phyloP scores from a whole-genome alignment of 1,140 invertebrate genomes.

The Halotydeus destructor region DNA sequence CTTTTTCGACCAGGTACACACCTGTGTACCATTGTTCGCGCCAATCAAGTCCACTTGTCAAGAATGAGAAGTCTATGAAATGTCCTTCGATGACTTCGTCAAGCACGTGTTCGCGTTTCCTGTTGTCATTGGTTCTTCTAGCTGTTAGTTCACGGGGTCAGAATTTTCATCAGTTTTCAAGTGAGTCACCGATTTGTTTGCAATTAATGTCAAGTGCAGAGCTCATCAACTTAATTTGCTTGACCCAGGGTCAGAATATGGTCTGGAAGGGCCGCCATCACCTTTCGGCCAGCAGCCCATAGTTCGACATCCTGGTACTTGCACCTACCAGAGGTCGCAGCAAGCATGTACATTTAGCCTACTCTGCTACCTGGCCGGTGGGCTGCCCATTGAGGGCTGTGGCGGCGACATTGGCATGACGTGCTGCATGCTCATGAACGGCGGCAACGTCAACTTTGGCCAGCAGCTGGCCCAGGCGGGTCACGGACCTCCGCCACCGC shows the following conservation, averaged over 20 bases:
- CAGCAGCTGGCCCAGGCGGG: neutral
- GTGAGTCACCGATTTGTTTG: no score
- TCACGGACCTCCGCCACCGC: neutral
- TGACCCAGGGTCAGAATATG: no score
- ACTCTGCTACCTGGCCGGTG: conserved; percentile 13
- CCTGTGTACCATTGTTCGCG: no score
- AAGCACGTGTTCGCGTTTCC: neutral
- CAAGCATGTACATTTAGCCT: conserved; percentile 13
- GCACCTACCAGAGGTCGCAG: conserved; percentile 12
- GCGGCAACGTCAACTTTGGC: neutral
- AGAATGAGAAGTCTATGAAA: neutral
- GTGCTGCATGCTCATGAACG: conserved; percentile 12
- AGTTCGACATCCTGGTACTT: conserved; percentile 11
- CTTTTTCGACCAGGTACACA: no score
- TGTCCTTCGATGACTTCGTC: neutral
- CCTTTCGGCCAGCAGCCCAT: no score
- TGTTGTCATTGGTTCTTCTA: neutral
- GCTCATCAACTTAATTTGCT: no score
- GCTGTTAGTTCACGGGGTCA: no score
- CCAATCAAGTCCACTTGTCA: no score
- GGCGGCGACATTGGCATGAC: conserved; percentile 6
- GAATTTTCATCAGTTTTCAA: no score
- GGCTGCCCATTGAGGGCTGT: conserved; percentile 13
- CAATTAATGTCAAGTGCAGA: no score
- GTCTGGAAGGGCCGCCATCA: no score